phyloP scores from a whole-genome alignment of 2,797 vertebrate genomes.

The Mastacembelus armatus region DNA sequence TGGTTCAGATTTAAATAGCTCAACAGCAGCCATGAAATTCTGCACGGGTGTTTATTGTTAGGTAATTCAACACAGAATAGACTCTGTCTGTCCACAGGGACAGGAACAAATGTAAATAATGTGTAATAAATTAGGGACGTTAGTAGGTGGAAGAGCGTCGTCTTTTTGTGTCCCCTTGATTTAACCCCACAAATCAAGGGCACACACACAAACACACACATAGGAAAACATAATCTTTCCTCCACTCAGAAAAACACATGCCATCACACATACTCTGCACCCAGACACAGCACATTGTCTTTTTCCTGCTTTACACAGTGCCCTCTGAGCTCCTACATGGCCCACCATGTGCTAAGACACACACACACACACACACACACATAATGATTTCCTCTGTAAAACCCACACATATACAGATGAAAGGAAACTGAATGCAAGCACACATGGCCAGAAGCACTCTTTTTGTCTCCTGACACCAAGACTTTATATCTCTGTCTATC shows the following conservation, averaged over 20 bases:
- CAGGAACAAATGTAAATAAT: constrained; percentile 21
- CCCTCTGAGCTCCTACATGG: constrained; percentile 25
- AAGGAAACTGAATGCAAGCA: constrained; percentile 60
- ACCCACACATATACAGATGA: constrained; percentile 61
- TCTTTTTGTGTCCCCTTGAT: constrained; percentile 65
- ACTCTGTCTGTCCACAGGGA: constrained; percentile 19
- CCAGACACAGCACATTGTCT: constrained; percentile 29
- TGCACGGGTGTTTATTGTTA: constrained; percentile 9
- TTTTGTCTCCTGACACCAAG: constrained; percentile 67
- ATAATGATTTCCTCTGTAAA: constrained; percentile 57
- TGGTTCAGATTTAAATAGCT: background rate
- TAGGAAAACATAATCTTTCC: constrained; percentile 42
- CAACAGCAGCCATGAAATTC: too few species aligned
- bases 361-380: constrained; percentile 36
- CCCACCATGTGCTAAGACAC: constrained; percentile 7
- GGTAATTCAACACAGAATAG: too few species aligned
- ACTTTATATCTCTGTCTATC: constrained; percentile 66
- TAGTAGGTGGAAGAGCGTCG: constrained; percentile 59
- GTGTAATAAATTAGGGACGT: constrained; percentile 59
- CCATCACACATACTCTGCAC: constrained; percentile 29
- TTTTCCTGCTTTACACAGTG: constrained; percentile 15
- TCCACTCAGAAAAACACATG: constrained; percentile 45
- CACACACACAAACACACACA: constrained; percentile 25
- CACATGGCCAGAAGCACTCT: constrained; percentile 59
- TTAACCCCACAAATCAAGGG: constrained; percentile 42